These are phyloP conservation scores for Metellina segmentata DNA, from an alignment of 2,888 invertebrate species.

Conservation along the genomic window DNA sequence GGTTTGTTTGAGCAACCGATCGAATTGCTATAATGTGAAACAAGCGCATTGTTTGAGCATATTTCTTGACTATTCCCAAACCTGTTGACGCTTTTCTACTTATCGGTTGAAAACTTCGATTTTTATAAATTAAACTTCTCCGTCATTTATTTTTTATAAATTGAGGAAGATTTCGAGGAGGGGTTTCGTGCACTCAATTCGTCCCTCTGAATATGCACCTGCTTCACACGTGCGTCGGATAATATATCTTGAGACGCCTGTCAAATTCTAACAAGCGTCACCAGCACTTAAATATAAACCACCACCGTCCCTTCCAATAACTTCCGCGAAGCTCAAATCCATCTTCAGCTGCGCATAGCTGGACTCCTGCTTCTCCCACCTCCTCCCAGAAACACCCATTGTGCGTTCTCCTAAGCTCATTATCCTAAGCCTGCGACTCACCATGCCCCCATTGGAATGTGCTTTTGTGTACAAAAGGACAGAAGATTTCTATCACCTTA, in stretches of 20 bases:
- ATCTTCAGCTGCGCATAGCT: too few species aligned
- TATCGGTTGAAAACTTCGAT: too few species aligned
- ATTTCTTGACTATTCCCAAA: too few species aligned
- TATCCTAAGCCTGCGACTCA: neutral
- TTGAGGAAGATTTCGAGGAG: too few species aligned
- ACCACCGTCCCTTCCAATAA: neutral
- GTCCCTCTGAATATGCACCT: neutral
- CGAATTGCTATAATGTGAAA: too few species aligned
- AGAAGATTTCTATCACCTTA: neutral
- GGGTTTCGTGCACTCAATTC: too few species aligned
- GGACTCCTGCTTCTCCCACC: neutral
- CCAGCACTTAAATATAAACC: neutral
- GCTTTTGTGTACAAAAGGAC: neutral
- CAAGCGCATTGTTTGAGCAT: too few species aligned
- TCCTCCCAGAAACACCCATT: neutral
- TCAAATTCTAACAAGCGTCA: neutral
- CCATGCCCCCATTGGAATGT: neutral
- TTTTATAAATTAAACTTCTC: too few species aligned
- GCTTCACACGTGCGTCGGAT: neutral
- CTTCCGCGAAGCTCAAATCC: too few species aligned
- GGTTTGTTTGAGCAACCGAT: too few species aligned
- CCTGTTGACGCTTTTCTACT: too few species aligned
- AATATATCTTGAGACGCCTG: neutral
- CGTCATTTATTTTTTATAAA: too few species aligned
- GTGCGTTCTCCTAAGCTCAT: neutral